Percentiles rank a stretch among this genome's conserved stretches.
These are phyloP conservation scores for Anomalospiza imberbis DNA, from an alignment of 2,797 vertebrate species.

Conservation along the genomic window DNA sequence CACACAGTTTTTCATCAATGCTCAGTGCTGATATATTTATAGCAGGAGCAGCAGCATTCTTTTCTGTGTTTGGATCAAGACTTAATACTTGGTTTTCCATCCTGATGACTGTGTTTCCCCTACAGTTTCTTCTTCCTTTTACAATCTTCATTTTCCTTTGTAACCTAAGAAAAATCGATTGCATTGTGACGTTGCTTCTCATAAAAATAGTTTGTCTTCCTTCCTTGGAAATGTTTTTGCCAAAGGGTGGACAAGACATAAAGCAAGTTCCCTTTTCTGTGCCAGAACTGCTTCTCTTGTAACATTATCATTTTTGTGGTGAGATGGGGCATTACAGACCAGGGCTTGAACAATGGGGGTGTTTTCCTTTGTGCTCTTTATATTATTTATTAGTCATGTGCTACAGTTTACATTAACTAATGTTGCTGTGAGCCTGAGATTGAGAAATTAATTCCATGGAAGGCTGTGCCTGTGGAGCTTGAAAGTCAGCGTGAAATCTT, in stretches of 20 bases:
- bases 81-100: neutral
- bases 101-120: neutral
- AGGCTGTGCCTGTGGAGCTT: neutral
- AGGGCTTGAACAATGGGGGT: neutral
- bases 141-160: neutral
- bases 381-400: neutral
- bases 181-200: neutral
- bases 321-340: neutral
- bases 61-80: neutral
- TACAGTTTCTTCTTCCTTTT: neutral
- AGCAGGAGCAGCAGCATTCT: neutral
- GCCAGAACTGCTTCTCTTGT: neutral
- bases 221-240: conserved; percentile 24
- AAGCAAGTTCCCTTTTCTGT: neutral
- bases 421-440: neutral
- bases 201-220: neutral
- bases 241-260: neutral
- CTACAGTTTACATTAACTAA: neutral
- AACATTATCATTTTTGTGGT: neutral
- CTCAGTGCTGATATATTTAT: neutral
- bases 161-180: neutral
- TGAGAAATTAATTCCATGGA: neutral
- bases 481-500: neutral
- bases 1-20: no score
- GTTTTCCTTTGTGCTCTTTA: neutral